Evolutionary conservation across 2,797 vertebrate species (phyloP), one percentile per base, ranked within the genome.

Genomic region (Catostomus latipinnis): DNA sequence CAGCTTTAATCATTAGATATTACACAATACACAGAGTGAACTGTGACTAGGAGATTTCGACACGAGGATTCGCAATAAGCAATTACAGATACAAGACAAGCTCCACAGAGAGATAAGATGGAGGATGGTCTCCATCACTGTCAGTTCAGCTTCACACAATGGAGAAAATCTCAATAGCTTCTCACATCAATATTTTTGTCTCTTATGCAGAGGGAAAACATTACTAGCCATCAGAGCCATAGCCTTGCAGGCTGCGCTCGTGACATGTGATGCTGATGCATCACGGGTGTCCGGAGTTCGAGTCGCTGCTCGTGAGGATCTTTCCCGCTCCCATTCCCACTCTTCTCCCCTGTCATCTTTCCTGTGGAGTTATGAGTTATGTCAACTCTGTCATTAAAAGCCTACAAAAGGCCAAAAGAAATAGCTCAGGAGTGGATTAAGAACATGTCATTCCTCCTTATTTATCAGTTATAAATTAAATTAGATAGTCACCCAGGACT

Each of bases 31-130:
- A 34, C 34, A 34, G 34, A 13, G 22, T 16, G 54, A 43, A 13
- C 34, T 65, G 6, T 46, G 62, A 46, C 8, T 49, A 13, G 80
- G 61, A 34, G 53, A 58, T 43, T 50, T 65, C 34, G 62, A 82
- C 53, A 72, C 1, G n/a, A 68, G 49, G 16, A 48, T 69, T 53
- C 52, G 78, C 6, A 53, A 82, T 81, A 83, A 58, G 75, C 87
- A 86, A 89, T 89, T 86, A 89, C 78, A 79, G 76, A 63, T 1
- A 60, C 52, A 72, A 53, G 74, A 52, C 48, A 48, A 45, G 18
- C 10, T 57, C 22, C 46, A 61, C 62, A 68, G 43, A 68, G 61
- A 72, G 16, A 68, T 52, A 48, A 76, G 52, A 71, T 54, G 45
- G 50, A 56, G 72, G 58, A 54, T 22, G n/a, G 50, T 57, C 66